Evolutionary conservation across 30 jellyfish, hydroid and myxozoan species (phyloP), one percentile per base, ranked within the genome.

Genomic region (Cassiopea andromeda): DNA sequence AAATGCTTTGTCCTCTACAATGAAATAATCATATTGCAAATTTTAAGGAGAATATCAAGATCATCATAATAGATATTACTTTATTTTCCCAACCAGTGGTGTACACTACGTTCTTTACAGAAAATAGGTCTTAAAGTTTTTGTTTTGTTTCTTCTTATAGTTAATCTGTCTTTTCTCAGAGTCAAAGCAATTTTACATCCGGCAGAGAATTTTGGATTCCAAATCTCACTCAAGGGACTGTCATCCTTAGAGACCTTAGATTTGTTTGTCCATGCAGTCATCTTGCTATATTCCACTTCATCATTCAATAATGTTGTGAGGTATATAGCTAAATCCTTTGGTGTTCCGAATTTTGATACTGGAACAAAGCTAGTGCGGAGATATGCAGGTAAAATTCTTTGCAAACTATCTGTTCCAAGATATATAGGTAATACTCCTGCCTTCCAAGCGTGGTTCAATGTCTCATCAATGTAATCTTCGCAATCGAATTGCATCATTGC

Each of bases 391-490:
- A 96, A 66, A 16, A 89, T 77, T 48, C 54, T 64, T 48, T 76
- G 77, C 60, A 88, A 6, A 54, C 79, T 84, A 18, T 86, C 94
- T 4, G 95, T 97, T 27, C 99, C 99, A 9, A 96, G 82, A 49
- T 87, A 97, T 5, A 96, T 85, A 1, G 99, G 99, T 75, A 96
- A 58, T 0, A 97, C 77, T 45, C 95, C 95, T 1, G 94, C 94
- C 67, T 84, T 84, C 90, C 94, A 82, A 45, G 93, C 94, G 46
- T 92, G 92, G 48, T 60, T 84, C 75, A 82, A 89, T 81, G 90
- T 91, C 48, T 96, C 99, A 85, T 97, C 93, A 73, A 92, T 78
- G 50, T 88, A 96, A 59, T 91, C 98, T 46, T 82, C 73, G 43
- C 98, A 87, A 43, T 91, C 97, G 16, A 81, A 83, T 50, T 91